Percentiles rank a stretch among this genome's conserved stretches.
Conservation (phyloP, 2,797 vertebrate species). For the Microctenopoma lineatum region DNA sequence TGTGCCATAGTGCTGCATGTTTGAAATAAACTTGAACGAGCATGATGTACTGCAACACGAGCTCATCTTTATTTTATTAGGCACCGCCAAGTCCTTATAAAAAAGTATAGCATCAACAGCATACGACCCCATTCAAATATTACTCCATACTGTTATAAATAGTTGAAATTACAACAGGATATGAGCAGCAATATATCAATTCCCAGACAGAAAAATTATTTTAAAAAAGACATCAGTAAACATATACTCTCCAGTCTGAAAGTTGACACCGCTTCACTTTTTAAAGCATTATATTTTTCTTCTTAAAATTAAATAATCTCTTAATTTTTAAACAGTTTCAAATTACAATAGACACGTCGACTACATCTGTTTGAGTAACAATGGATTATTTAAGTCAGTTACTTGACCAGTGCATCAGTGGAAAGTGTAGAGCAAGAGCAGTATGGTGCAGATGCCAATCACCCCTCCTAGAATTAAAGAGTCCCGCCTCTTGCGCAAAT, state of each 20-base stretch:
- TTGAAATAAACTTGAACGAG: conserved; percentile 83
- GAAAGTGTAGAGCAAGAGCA: conserved; percentile 93
- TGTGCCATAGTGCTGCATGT: conserved; percentile 85
- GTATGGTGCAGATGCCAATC: conserved; percentile 92
- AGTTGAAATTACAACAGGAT: conserved; percentile 24
- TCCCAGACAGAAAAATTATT: conserved; percentile 21
- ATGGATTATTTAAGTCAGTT: neutral
- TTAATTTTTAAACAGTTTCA: neutral
- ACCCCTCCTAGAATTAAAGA: conserved; percentile 92
- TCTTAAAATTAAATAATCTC: conserved; percentile 1
- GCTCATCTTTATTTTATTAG: conserved; percentile 61
- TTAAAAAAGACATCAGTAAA: conserved; percentile 28
- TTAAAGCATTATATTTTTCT: conserved; percentile 2
- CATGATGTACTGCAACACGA: conserved; percentile 70
- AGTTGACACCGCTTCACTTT: neutral
- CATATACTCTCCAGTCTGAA: conserved; percentile 33
- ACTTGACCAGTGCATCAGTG: conserved; percentile 81
- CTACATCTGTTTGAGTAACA: conserved; percentile 1
- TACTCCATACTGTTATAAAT: conserved; percentile 34
- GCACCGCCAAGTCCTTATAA: conserved; percentile 1
- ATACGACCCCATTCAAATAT: conserved; percentile 24
- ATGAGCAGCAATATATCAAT: conserved; percentile 36
- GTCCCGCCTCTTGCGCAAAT: conserved; percentile 94
- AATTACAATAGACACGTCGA: conserved; percentile 5
- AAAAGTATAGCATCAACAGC: conserved; percentile 20